Percentiles rank a stretch among this genome's conserved stretches.
Evolutionary conservation across 92 coral and sea anemone genomes (phyloP).

Genomic region (Blastomussa wellsi): DNA sequence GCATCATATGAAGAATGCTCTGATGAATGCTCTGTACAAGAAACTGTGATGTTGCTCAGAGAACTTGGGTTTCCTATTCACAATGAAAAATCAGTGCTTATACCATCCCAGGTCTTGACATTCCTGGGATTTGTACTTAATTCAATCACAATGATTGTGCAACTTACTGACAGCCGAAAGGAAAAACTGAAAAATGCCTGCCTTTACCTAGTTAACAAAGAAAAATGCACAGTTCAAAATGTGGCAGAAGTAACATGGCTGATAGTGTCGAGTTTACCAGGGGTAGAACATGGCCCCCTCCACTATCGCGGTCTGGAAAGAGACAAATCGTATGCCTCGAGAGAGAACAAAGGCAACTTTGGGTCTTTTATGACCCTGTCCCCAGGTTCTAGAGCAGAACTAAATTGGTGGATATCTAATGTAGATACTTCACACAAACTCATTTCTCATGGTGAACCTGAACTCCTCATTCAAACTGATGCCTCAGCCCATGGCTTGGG

Average conservation of each 20-base stretch:
- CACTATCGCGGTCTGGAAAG: slow-evolving; percentile 47
- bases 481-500: slow-evolving; percentile 66
- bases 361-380: slow-evolving; percentile 25
- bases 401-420: slow-evolving; percentile 49
- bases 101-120: too few species aligned
- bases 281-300: slow-evolving; percentile 57
- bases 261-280: slow-evolving; percentile 65
- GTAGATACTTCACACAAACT: slow-evolving; percentile 32
- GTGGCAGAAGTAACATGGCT: slow-evolving; percentile 61
- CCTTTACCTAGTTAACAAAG: slow-evolving; percentile 32
- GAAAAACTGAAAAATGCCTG: slow-evolving; percentile 51
- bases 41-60: slow-evolving; percentile 45
- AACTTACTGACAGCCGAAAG: slow-evolving; percentile 36
- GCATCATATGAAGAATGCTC: slow-evolving; percentile 56
- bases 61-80: slow-evolving; percentile 57
- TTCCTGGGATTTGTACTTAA: slow-evolving; percentile 54
- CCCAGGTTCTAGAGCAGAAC: slow-evolving; percentile 26
- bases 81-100: slow-evolving; percentile 60
- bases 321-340: too few species aligned
- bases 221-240: slow-evolving; percentile 42
- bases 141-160: slow-evolving; percentile 60
- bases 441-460: slow-evolving; percentile 60
- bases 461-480: too few species aligned
- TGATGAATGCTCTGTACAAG: slow-evolving; percentile 41
- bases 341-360: slow-evolving; percentile 16